Percentiles rank a stretch among this genome's conserved stretches.
Conservation (phyloP, 1,140 invertebrate genomes). For the Drosophila pachea region DNA sequence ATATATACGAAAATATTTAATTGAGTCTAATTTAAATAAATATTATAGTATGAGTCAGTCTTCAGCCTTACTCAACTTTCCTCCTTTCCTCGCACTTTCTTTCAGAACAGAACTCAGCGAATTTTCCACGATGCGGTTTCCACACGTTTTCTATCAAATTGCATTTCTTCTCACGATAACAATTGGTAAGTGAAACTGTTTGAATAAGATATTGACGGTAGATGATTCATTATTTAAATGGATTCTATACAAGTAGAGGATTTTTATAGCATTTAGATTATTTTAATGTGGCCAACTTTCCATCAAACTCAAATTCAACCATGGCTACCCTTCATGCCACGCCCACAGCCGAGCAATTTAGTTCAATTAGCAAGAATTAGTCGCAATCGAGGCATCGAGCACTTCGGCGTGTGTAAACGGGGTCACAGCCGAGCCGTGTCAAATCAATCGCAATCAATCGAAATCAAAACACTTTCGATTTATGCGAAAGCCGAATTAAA, state of each 20-base stretch:
- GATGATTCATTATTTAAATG: neutral
- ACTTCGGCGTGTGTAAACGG: neutral
- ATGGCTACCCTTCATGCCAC: too few species aligned
- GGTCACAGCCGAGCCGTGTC: neutral
- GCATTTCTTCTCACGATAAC: conserved; percentile 38
- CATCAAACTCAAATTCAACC: too few species aligned
- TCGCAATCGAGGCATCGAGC: neutral
- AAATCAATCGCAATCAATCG: neutral
- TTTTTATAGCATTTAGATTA: neutral
- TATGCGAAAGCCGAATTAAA: neutral
- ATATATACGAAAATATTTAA: too few species aligned
- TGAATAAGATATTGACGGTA: neutral
- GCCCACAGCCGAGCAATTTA: conserved; percentile 6
- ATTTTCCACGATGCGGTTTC: conserved; percentile 50
- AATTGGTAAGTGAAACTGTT: conserved; percentile 49
- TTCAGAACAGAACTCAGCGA: conserved; percentile 21
- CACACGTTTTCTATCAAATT: conserved; percentile 30
- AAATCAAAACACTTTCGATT: neutral
- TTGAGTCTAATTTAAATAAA: too few species aligned
- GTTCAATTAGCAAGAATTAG: conserved; percentile 18
- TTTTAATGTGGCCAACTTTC: too few species aligned
- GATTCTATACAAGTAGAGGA: too few species aligned
- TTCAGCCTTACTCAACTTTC: neutral
- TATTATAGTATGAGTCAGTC: neutral
- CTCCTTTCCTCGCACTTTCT: neutral